A percentile compares a stretch with the other conserved stretches of the same genome.
Conservation (phyloP, 2,888 invertebrate species). For the Tipula unca region DNA sequence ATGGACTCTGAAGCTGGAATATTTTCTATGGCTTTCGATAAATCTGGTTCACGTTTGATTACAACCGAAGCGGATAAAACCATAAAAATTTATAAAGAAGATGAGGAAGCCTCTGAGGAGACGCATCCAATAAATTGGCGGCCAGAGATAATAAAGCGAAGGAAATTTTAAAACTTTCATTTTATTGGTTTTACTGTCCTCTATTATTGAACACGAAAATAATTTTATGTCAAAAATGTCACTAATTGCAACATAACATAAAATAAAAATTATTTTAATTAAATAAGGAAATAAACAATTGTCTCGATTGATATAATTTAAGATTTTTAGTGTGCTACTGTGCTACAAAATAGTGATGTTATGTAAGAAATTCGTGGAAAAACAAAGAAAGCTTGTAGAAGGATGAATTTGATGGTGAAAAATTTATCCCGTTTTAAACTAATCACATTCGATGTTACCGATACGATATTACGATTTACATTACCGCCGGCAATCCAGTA, state of each 20-base stretch:
- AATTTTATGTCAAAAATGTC: neutral
- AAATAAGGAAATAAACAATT: neutral
- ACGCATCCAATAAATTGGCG: constrained; percentile 96
- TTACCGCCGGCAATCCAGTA: constrained; percentile 61
- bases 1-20: constrained; percentile 99
- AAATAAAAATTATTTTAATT: too few relatives aligned
- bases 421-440: constrained; percentile 41
- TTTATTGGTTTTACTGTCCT: neutral
- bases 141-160: constrained; percentile 88
- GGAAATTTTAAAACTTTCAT: constrained; percentile 63
- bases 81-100: constrained; percentile 97
- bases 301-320: neutral
- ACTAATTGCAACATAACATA: neutral
- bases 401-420: constrained; percentile 20
- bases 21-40: constrained; percentile 91
- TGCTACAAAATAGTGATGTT: neutral
- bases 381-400: neutral
- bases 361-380: neutral
- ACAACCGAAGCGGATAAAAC: constrained; percentile 99
- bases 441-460: constrained; percentile 84
- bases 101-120: constrained; percentile 92
- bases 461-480: constrained; percentile 68
- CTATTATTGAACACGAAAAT: neutral
- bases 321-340: neutral
- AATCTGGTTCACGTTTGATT: constrained; percentile 87